These are phyloP conservation scores for Sylvia atricapilla DNA, from an alignment of 2,113 vertebrate genomes.

Conservation along the genomic window DNA sequence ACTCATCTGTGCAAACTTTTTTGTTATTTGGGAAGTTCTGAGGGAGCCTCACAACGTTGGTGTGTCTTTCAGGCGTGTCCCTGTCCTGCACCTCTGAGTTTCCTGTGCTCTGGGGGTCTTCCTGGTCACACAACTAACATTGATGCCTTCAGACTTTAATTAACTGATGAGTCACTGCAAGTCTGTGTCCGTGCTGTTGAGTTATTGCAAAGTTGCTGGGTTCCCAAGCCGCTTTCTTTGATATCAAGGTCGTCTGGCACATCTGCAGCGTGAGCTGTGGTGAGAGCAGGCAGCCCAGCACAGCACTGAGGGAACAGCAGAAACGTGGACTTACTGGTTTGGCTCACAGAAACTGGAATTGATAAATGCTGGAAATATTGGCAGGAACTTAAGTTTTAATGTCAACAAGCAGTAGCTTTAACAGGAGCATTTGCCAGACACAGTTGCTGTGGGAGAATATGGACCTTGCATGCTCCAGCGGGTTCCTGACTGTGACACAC, in stretches of 20 bases:
- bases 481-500: fast-evolving
- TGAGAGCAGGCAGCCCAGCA: background rate
- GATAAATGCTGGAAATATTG: background rate
- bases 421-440: background rate
- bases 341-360: background rate
- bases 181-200: background rate
- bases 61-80: background rate
- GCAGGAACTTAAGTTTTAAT: background rate
- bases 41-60: fast-evolving
- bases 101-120: background rate
- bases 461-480: fast-evolving
- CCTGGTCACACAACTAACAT: fast-evolving
- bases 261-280: background rate
- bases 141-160: background rate
- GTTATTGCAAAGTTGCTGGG: background rate
- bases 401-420: background rate
- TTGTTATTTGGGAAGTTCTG: background rate
- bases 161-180: background rate
- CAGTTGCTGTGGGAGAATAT: background rate
- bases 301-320: fast-evolving
- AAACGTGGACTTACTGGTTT: fast-evolving
- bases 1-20: background rate
- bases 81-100: background rate
- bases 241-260: background rate
- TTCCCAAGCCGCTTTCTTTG: background rate